Percentiles rank a stretch among this genome's conserved stretches.
These are phyloP conservation scores for Chinchilla lanigera DNA, from an alignment of 2,113 vertebrate species.

Conservation along the genomic window DNA sequence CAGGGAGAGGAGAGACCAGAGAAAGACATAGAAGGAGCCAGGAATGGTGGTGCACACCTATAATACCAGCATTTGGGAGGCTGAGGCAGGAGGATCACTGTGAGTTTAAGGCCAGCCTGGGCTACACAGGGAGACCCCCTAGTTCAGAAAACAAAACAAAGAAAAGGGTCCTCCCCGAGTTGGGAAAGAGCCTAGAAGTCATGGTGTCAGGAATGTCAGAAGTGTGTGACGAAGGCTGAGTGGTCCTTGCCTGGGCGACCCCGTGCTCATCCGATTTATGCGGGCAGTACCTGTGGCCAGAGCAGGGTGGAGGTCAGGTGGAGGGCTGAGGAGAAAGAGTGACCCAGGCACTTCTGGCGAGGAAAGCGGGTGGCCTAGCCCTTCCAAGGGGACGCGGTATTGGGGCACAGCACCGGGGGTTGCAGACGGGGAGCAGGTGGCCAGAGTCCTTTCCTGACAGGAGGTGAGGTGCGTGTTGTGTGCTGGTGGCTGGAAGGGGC, in stretches of 20 bases:
- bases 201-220: neutral
- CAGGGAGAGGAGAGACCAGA: neutral
- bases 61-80: neutral
- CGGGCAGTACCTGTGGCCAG: neutral
- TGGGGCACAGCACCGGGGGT: neutral
- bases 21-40: fast-evolving
- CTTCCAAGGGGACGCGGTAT: neutral
- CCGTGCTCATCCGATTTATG: fast-evolving
- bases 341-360: neutral
- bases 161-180: neutral
- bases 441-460: neutral
- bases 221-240: neutral
- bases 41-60: neutral
- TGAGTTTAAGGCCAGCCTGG: neutral
- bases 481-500: neutral
- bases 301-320: neutral
- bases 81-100: neutral
- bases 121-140: neutral
- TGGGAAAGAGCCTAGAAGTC: neutral
- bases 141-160: neutral
- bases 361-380: no score
- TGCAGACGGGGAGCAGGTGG: neutral
- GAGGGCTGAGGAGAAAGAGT: neutral
- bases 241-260: neutral
- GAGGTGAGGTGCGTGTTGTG: neutral